These are phyloP conservation scores for Phorcus lineatus DNA, from an alignment of 2,888 invertebrate species.

Conservation along the genomic window DNA sequence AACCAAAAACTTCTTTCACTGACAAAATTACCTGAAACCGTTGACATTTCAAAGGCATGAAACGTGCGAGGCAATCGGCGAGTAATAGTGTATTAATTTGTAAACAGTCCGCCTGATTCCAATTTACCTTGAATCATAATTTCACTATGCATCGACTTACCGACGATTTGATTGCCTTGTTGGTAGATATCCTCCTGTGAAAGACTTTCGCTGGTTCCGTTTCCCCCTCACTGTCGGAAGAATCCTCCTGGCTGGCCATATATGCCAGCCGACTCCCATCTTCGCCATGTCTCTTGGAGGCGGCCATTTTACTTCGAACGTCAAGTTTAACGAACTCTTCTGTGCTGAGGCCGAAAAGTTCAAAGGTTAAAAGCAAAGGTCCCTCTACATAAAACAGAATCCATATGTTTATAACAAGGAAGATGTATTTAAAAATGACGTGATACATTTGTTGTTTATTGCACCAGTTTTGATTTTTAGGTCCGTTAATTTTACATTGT, in stretches of 20 bases:
- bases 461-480: no score
- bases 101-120: no score
- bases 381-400: neutral
- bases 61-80: no score
- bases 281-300: conserved; percentile 48
- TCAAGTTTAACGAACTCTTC: neutral
- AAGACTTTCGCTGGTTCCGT: conserved; percentile 86
- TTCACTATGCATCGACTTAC: conserved; percentile 78
- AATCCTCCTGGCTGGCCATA: conserved; percentile 78
- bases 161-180: conserved; percentile 87
- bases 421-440: neutral
- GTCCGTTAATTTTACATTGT: no score
- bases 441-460: no score
- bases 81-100: no score
- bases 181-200: conserved; percentile 87
- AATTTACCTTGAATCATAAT: no score
- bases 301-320: conserved; percentile 52
- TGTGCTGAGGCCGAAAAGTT: neutral
- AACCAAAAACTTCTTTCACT: no score
- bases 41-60: no score
- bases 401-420: neutral
- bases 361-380: conserved; percentile 1
- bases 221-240: conserved; percentile 89
- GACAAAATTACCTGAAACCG: no score
- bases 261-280: conserved; percentile 50